Evolutionary conservation across 2,113 vertebrate genomes (phyloP), one percentile per base, ranked within the genome.

Genomic region (Calyptommatus sinebrachiatus): DNA sequence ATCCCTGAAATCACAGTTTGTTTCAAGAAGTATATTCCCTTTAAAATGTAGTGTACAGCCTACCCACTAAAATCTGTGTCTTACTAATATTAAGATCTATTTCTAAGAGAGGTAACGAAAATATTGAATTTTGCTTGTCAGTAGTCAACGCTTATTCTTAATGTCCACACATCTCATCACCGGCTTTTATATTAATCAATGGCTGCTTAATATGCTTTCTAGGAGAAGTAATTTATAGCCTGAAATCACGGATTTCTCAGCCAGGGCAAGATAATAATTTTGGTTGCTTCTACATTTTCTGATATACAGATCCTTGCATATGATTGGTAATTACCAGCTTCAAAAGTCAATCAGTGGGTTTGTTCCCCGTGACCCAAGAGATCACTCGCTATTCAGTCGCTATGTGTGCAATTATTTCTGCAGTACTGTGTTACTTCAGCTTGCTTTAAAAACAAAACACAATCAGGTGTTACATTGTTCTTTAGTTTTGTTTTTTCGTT

Each of bases 311-410:
- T 84, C 86, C 48, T 82, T 12, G 77, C 83, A 69, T 24, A 21
- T 80, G 83, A 87, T 91, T 86, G 86, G 86, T 87, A 91, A 91
- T 91, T 83, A 87, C 65, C 60, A 80, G 66, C 73, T 72, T 20
- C 66, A 86, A 87, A 41, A 87, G 41, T 78, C 75, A 79, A 69
- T 76, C 80, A 26, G 77, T 77, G 71, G 83, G 84, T 85, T 82
- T 88, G 66, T 69, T 61, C 57, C 84, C 22, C n/a, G 50, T 26
- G 84, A 68, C 82, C 75, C 83, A 78, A n/a, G 74, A 73, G 89
- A 85, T 83, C 81, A 86, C 85, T 78, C 31, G 65, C 76, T 62
- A 50, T 72, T 78, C 76, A 41, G 35, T 41, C 35, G 35, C 35
- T 24, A 26, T n/a, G 26, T n/a, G 2, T 8, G 8, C 24, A 63